phyloP scores from a whole-genome alignment of 2,888 invertebrate genomes.

The Aricia artaxerxes region DNA sequence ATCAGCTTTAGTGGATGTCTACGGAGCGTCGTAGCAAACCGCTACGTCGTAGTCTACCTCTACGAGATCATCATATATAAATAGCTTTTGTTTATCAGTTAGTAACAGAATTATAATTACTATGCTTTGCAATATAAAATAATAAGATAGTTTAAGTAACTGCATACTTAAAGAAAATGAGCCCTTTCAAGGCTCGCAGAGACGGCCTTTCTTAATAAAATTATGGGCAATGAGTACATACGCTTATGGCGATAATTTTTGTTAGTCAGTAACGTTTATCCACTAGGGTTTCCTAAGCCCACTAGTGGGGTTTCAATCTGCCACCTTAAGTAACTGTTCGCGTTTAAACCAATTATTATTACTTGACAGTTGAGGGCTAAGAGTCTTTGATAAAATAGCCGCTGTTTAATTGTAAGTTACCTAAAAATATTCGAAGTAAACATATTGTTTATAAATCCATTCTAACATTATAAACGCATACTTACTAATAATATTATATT shows the following conservation, averaged over 20 bases:
- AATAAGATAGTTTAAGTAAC: neutral
- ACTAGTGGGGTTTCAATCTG: constrained; percentile 26
- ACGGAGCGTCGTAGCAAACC: neutral
- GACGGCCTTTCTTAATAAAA: neutral
- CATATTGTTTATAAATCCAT: no score
- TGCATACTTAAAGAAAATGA: neutral
- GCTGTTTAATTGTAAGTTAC: no score
- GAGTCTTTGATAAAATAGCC: neutral
- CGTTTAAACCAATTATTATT: constrained; percentile 18
- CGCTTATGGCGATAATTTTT: constrained; percentile 1
- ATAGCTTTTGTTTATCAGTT: neutral
- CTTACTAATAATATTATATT: no score
- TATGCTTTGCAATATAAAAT: neutral
- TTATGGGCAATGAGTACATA: neutral
- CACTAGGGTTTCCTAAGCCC: constrained; percentile 11
- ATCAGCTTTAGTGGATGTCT: neutral
- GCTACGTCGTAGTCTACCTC: neutral
- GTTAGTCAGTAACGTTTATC: neutral
- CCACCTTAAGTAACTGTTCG: constrained; percentile 19
- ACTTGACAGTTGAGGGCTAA: neutral
- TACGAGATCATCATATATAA: neutral
- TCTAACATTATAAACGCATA: no score
- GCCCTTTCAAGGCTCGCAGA: neutral
- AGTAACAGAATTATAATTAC: neutral
- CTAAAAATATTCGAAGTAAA: no score